Evolutionary conservation across 2,888 invertebrate genomes (phyloP).

Genomic region (Polyploca ridens): DNA sequence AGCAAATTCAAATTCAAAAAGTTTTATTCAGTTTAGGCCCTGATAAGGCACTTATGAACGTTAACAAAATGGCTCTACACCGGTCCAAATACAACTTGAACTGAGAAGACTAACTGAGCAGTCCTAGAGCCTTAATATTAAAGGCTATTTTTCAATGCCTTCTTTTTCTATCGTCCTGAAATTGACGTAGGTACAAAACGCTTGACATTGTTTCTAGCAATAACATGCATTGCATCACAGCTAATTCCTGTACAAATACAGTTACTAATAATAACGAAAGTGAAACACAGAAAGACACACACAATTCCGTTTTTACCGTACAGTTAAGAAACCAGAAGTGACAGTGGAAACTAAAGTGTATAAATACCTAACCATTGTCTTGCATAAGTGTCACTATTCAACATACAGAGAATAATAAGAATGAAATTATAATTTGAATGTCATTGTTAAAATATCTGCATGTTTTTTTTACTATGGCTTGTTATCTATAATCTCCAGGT

Average conservation of each 20-base stretch:
- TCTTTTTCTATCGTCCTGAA: too few species aligned
- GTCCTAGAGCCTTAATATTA: too few species aligned
- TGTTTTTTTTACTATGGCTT: too few species aligned
- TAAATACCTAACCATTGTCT: background rate
- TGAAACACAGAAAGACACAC: background rate
- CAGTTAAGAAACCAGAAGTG: constrained; percentile 6
- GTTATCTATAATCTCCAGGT: too few species aligned
- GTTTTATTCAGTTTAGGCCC: too few species aligned
- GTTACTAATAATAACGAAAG: background rate
- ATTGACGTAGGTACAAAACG: too few species aligned
- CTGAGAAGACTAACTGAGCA: too few species aligned
- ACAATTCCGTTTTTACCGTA: background rate
- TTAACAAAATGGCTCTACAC: too few species aligned
- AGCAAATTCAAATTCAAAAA: too few species aligned
- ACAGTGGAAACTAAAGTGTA: constrained; percentile 2
- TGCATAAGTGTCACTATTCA: constrained; percentile 6
- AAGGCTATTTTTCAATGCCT: too few species aligned
- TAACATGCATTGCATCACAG: background rate
- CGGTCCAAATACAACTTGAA: too few species aligned
- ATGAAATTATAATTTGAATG: constrained; percentile 1
- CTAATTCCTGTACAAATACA: constrained; percentile 3
- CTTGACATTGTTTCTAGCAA: background rate
- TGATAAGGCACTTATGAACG: too few species aligned
- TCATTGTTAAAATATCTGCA: background rate
- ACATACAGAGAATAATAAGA: background rate